Evolutionary conservation across 2,113 vertebrate genomes (phyloP), one percentile per base, ranked within the genome.

Genomic region (Zosterops pallidus): DNA sequence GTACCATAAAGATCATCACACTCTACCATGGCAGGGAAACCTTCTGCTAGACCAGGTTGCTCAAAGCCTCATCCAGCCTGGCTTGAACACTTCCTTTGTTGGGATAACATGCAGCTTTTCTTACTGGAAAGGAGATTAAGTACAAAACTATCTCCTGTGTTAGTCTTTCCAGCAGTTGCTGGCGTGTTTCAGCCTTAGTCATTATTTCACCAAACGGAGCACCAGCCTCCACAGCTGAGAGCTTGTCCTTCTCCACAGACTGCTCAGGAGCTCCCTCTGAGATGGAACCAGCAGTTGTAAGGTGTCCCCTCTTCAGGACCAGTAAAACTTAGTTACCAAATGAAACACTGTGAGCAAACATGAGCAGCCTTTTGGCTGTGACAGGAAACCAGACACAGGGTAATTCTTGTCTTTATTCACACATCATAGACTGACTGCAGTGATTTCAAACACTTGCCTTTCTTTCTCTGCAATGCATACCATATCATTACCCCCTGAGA

Each of bases 401-500:
- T 75, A 94, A 64, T 69, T 86, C 65, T 86, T 29, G 64, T 21
- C 49, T 90, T 59, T 63, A 28, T 33, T 88, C 76, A 86, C 86
- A 89, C 42, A 67, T 44, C 84, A 53, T 14, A 80, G 56, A 42
- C 60, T 80, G 90, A 83, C 86, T 96, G 86, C 93, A 95, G 91
- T 35, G 71, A 92, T 89, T 83, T 83, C 92, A 83, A 96, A 71
- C 33, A 6, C 49, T 91, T 88, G 79, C 52, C 70, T 63, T 64
- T 55, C 93, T 88, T 70, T 29, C 89, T 93, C 76, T 55, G 62
- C 65, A 79, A 94, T 52, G 49, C 72, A 85, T 59, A 53, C 62
- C 63, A 4, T 96, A 60, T 80, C 83, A 35, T 96, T 92, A 88
- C n/a, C 68, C 83, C 50, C 80, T 2, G 2, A 92, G 96, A 96